Percentiles rank a stretch among this genome's conserved stretches.
These are phyloP conservation scores for Vanessa tameamea DNA, from an alignment of 1,140 invertebrate species.

Conservation along the genomic window DNA sequence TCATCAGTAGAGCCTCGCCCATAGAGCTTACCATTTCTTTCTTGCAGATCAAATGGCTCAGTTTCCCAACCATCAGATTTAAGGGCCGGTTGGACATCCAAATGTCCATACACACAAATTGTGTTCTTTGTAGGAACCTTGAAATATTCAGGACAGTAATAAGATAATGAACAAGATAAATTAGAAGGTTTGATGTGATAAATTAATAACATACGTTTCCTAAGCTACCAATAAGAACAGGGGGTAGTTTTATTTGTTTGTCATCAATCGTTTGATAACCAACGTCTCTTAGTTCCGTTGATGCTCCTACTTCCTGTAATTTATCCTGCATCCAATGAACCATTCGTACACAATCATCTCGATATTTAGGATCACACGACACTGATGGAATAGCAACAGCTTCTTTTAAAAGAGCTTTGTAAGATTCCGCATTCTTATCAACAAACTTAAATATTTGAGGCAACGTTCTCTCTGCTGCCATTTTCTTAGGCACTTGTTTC, in stretches of 20 bases:
- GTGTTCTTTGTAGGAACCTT: conserved; percentile 93
- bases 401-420: conserved; percentile 90
- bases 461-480: conserved; percentile 65
- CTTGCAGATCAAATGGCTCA: conserved; percentile 95
- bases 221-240: conserved; percentile 91
- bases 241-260: conserved; percentile 88
- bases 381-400: conserved; percentile 97
- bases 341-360: conserved; percentile 85
- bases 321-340: conserved; percentile 89
- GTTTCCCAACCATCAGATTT: conserved; percentile 97
- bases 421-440: conserved; percentile 88
- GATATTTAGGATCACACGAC: conserved; percentile 92
- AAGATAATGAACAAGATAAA: not conserved
- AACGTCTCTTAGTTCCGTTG: conserved; percentile 89
- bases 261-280: conserved; percentile 91
- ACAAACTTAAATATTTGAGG: conserved; percentile 85
- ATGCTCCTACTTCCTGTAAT: conserved; percentile 88
- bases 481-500: conserved; percentile 53
- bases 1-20: conserved; percentile 97
- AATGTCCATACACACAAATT: conserved; percentile 96
- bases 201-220: conserved; percentile 82
- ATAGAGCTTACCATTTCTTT: conserved; percentile 94
- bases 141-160: conserved; percentile 26
- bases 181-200: not conserved
- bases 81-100: conserved; percentile 97